Conservation (phyloP, 2,797 vertebrate genomes). For the Tiaroga cobitis region DNA sequence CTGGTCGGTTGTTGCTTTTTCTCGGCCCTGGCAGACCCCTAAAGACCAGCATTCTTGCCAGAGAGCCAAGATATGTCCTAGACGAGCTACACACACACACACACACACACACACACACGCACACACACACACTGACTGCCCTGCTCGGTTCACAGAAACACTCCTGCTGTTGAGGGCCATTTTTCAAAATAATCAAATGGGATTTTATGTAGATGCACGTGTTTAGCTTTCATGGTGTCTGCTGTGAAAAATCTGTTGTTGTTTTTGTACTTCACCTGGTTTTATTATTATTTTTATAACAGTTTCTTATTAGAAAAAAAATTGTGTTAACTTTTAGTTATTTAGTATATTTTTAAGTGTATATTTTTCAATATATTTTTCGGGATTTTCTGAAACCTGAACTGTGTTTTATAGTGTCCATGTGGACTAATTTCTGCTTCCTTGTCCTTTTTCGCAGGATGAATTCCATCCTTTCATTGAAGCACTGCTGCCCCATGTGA, state of each 20-base stretch:
- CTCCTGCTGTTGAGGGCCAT: conserved; percentile 41
- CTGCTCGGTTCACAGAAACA: conserved; percentile 29
- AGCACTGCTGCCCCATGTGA: conserved; percentile 97
- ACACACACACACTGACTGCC: conserved; percentile 49
- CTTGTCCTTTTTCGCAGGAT: conserved; percentile 74
- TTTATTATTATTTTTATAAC: neutral
- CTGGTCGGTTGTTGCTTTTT: conserved; percentile 64
- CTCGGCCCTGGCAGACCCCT: conserved; percentile 65
- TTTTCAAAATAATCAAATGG: conserved; percentile 40
- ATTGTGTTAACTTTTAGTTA: neutral
- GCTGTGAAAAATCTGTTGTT: neutral
- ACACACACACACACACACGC: conserved; percentile 52
- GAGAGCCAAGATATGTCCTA: conserved; percentile 65
- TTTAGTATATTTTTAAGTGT: neutral
- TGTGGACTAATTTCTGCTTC: conserved; percentile 2
- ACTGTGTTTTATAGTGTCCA: neutral
- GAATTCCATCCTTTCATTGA: conserved; percentile 99
- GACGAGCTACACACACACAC: conserved; percentile 56
- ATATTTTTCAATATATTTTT: neutral
- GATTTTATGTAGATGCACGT: conserved; percentile 34
- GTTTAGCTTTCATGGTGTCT: neutral
- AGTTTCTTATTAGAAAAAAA: neutral
- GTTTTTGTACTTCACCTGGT: neutral
- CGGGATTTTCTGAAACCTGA: neutral
- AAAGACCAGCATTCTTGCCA: conserved; percentile 69